Base-by-base conservation (phyloP, 2,888 invertebrate genomes). In the Amiota mariae region DNA sequence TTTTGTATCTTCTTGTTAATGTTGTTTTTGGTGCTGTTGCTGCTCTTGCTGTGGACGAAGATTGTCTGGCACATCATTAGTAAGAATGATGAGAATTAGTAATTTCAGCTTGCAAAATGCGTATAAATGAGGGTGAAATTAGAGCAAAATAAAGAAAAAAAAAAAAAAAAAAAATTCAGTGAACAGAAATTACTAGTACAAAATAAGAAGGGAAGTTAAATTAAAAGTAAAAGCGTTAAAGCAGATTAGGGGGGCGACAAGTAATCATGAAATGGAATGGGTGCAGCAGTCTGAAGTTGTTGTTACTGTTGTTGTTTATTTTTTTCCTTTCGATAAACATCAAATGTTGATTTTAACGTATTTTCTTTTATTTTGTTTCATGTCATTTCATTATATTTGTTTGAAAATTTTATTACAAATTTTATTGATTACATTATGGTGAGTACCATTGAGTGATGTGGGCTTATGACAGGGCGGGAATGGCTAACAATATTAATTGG, bases 11-110 rank as follows among this genome's bases (percentile, higher is more conserved):
- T 66, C 49, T 10, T 59, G 59, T 61, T 13, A 13, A 18, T 13
- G 70, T 57, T 57, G 70, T 18, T 57, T 18, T 61, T 71, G 2
- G 9, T 48, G 57, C n/a, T 49, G 47, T 63, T 63, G 36, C 13
- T 46, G 64, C 36, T 64, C 13, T 66, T 48, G 66, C 66, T 71
- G 57, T 20, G 36, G 47, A 20, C 68, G 49, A 11, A 59, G 63
- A 12, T 47, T 71, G 71, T 73, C 70, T 74, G 13, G 74, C 71
- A 68, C 72, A 74, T 74, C 72, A 74, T 72, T 72, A 71, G 57
- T 67, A 59, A 51, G 36, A 59, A 61, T 72, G 74, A 67, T 74
- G 72, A 51, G 68, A 57, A 71, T 72, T 56, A 63, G 63, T 54
- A 64, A 63, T 71, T 57, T 70, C 57, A 47, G 47, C 54, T 20